These are phyloP conservation scores for Nyctibius bracteatus DNA, from an alignment of 2,113 vertebrate genomes.

Conservation along the genomic window DNA sequence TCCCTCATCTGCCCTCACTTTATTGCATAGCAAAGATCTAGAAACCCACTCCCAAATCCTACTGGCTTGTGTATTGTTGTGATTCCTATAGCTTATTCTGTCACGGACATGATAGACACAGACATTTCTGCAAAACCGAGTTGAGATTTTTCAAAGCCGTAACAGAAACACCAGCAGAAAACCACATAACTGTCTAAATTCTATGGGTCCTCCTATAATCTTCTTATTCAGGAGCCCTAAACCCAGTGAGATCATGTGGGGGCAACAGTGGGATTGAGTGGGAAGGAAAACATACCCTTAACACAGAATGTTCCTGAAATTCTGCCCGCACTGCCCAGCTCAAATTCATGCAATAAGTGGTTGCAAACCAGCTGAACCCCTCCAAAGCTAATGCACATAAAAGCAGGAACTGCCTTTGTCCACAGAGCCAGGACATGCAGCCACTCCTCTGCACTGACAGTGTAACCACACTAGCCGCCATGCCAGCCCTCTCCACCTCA, in stretches of 20 bases:
- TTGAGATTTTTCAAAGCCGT: not conserved
- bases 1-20: not conserved
- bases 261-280: not conserved
- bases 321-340: not conserved
- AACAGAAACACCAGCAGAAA: not conserved
- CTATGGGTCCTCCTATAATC: not conserved
- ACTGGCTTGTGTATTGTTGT: not conserved
- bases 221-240: not conserved
- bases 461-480: not conserved
- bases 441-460: accelerated
- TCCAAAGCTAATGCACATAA: not conserved
- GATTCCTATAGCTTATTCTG: not conserved
- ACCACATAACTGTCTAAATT: not conserved
- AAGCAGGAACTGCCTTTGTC: not conserved
- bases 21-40: not conserved
- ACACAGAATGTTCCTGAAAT: not conserved
- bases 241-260: accelerated
- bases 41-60: not conserved
- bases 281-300: not conserved
- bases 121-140: not conserved
- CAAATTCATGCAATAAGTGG: no score
- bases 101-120: not conserved
- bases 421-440: not conserved
- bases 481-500: not conserved
- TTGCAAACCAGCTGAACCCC: not conserved